Percentiles rank a stretch among this genome's conserved stretches.
Evolutionary conservation across 2,113 vertebrate species (phyloP).

Genomic region (Melanerpes aurifrons): DNA sequence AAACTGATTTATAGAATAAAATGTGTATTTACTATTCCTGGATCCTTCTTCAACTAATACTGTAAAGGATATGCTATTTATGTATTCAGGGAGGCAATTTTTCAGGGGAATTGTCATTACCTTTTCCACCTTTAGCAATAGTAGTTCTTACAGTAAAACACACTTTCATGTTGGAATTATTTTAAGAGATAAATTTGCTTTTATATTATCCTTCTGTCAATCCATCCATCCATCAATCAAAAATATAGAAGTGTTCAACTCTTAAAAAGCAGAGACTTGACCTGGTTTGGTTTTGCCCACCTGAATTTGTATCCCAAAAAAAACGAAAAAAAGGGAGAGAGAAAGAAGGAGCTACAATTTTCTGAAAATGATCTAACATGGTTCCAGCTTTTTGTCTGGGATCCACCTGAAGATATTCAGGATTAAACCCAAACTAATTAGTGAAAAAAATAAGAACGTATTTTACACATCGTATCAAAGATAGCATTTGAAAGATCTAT

Average conservation of each 20-base stretch:
- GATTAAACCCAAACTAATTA: neutral
- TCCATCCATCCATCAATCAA: neutral
- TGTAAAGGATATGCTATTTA: slow-evolving; percentile 58
- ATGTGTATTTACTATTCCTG: slow-evolving; percentile 62
- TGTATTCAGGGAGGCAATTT: slow-evolving; percentile 37
- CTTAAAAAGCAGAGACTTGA: neutral
- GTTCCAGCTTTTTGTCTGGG: neutral
- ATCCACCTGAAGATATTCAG: neutral
- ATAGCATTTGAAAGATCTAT: neutral
- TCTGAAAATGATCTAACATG: neutral
- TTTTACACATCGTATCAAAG: neutral
- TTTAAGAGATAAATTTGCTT: neutral
- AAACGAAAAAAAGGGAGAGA: neutral
- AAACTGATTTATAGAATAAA: slow-evolving; percentile 68
- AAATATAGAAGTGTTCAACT: neutral
- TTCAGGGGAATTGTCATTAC: neutral
- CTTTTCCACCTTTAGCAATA: neutral
- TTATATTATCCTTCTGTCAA: neutral
- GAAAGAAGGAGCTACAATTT: neutral
- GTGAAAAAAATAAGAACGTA: neutral
- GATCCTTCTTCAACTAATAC: slow-evolving; percentile 60
- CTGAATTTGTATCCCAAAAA: neutral
- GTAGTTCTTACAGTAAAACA: neutral
- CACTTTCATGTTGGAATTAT: neutral
- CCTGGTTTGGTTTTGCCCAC: accelerated